Percentiles rank a stretch among this genome's conserved stretches.
Evolutionary conservation across 92 coral and sea anemone species (phyloP).

Genomic region (Porites divaricata): DNA sequence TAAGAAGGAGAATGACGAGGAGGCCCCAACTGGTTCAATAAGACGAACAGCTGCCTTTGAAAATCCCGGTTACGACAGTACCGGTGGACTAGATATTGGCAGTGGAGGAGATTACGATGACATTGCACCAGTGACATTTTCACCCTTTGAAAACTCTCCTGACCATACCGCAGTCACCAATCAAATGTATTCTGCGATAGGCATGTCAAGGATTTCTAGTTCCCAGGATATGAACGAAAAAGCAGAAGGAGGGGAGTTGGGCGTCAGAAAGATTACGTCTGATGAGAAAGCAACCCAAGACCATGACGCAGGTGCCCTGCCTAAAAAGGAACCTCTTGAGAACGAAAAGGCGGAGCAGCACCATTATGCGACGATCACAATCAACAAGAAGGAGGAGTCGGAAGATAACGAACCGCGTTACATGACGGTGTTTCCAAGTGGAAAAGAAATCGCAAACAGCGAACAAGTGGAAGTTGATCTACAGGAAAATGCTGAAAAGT

Average conservation of each 20-base stretch:
- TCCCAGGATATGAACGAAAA: not conserved
- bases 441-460: not conserved
- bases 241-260: not conserved
- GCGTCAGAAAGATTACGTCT: not conserved
- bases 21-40: not conserved
- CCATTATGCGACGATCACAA: not conserved
- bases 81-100: not conserved
- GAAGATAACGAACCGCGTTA: constrained; percentile 17
- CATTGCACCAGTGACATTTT: not conserved
- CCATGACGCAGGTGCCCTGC: constrained; percentile 20
- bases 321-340: constrained; percentile 16
- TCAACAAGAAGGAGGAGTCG: not conserved
- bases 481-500: not conserved
- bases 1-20: constrained; percentile 10
- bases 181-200: constrained; percentile 24
- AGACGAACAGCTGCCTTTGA: constrained; percentile 40
- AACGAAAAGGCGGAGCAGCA: not conserved
- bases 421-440: not conserved
- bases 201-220: constrained; percentile 17
- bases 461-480: constrained; percentile 12
- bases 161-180: constrained; percentile 22
- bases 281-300: not conserved
- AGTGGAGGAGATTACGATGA: not conserved
- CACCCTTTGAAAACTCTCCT: constrained; percentile 27
- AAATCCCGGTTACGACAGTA: constrained; percentile 38